Conservation (phyloP, 2,113 vertebrate genomes). For the Sitta europaea region DNA sequence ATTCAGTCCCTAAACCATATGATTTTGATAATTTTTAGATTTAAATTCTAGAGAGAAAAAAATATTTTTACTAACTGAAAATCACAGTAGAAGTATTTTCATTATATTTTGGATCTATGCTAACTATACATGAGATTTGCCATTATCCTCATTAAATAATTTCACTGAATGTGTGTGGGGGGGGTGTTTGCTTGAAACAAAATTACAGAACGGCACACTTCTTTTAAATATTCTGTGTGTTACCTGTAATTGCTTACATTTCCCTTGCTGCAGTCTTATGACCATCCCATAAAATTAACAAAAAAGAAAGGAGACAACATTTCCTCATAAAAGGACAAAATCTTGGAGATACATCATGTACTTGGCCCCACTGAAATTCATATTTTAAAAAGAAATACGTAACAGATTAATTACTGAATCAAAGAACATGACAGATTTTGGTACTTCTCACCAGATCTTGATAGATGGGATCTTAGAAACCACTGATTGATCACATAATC, state of each 20-base stretch:
- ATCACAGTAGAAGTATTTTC: not conserved
- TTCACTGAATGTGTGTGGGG: not conserved
- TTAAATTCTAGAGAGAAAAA: not conserved
- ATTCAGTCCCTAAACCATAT: not conserved
- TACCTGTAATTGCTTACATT: not conserved
- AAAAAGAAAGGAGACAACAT: not conserved
- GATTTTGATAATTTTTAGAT: not conserved
- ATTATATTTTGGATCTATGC: not conserved
- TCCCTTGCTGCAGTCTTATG: not conserved
- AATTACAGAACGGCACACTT: not conserved
- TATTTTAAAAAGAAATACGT: not conserved
- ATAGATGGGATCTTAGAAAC: not conserved
- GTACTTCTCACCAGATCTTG: not conserved
- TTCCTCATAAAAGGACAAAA: not conserved
- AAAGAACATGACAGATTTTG: not conserved
- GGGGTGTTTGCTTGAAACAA: not conserved
- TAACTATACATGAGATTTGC: not conserved
- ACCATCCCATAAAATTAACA: not conserved
- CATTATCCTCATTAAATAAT: not conserved
- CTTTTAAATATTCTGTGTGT: not conserved
- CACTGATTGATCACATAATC: not conserved
- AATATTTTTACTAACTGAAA: not conserved
- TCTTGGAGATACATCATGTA: not conserved
- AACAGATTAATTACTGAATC: not conserved
- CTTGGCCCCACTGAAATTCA: not conserved